phyloP scores from a whole-genome alignment of 2,113 vertebrate species.

The Oryzias woworae region DNA sequence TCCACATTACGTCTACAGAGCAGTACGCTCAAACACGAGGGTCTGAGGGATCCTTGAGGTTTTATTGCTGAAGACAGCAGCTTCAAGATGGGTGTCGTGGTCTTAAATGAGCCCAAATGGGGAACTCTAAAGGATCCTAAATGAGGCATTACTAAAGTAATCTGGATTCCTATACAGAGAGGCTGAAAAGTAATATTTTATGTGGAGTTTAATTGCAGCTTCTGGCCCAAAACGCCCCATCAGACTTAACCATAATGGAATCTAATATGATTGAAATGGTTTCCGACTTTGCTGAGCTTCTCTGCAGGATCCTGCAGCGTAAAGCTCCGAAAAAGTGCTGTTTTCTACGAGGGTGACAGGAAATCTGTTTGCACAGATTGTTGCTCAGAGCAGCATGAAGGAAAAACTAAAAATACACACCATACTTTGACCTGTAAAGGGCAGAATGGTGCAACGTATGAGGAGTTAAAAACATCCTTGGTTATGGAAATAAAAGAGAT shows the following conservation, averaged over 20 bases:
- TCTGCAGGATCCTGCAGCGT: constrained; percentile 47
- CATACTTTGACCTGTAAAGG: neutral
- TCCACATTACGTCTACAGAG: constrained; percentile 33
- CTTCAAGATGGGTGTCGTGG: constrained; percentile 44
- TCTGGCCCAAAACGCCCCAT: constrained; percentile 65
- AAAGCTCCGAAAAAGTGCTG: constrained; percentile 26
- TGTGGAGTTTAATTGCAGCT: constrained; percentile 76
- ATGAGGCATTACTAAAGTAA: constrained; percentile 66
- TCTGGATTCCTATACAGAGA: constrained; percentile 62
- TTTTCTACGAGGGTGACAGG: constrained; percentile 40
- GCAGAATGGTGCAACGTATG: too few species aligned
- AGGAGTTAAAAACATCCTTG: too few species aligned
- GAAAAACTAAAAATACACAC: neutral
- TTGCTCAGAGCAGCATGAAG: constrained; percentile 1
- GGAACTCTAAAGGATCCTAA: constrained; percentile 58
- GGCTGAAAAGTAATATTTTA: constrained; percentile 71
- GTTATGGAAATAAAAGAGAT: too few species aligned
- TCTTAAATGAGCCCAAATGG: constrained; percentile 58
- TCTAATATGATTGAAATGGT: constrained; percentile 69
- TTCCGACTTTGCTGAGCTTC: constrained; percentile 51
- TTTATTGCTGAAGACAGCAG: constrained; percentile 48
- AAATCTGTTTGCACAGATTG: neutral
- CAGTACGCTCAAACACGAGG: constrained; percentile 1
- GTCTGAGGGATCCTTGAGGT: constrained; percentile 50
- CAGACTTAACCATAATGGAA: constrained; percentile 66